Conservation (phyloP, 2,797 vertebrate species). For the Forpus xanthops region DNA sequence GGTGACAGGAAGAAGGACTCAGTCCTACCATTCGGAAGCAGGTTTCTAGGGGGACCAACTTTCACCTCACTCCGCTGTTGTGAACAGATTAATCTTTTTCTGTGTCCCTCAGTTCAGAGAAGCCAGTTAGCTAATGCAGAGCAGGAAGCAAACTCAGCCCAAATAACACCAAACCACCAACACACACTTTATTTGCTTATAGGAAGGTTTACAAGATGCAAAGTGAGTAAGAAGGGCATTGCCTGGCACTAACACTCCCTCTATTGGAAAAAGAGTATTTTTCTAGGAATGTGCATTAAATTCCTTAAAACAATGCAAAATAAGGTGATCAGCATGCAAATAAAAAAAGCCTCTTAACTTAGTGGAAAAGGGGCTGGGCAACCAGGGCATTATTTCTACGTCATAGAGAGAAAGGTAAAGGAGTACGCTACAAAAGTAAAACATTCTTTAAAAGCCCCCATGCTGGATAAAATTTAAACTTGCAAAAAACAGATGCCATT, state of each 20-base stretch:
- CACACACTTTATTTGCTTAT: not conserved
- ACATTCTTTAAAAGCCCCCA: not conserved
- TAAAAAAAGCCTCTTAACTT: not conserved
- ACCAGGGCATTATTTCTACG: not conserved
- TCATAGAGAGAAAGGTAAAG: not conserved
- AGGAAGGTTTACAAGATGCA: not conserved
- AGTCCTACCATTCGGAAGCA: not conserved
- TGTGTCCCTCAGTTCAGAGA: not conserved
- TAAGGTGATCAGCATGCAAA: not conserved
- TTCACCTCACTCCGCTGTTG: not conserved
- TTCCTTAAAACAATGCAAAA: conserved; percentile 2
- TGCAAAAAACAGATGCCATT: not conserved
- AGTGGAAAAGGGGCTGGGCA: not conserved
- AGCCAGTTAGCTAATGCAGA: not conserved
- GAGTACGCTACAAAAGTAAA: not conserved
- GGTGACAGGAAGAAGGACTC: not conserved
- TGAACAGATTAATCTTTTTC: not conserved
- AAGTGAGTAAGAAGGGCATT: conserved; percentile 26
- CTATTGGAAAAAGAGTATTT: conserved; percentile 64
- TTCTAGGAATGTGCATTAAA: not conserved
- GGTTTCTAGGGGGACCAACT: not conserved
- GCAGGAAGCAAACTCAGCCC: not conserved
- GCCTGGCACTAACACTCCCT: conserved; percentile 65
- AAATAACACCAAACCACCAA: not conserved
- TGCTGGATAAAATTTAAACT: not conserved